phyloP scores from a whole-genome alignment of 2,113 vertebrate genomes.

The Aythya baeri region DNA sequence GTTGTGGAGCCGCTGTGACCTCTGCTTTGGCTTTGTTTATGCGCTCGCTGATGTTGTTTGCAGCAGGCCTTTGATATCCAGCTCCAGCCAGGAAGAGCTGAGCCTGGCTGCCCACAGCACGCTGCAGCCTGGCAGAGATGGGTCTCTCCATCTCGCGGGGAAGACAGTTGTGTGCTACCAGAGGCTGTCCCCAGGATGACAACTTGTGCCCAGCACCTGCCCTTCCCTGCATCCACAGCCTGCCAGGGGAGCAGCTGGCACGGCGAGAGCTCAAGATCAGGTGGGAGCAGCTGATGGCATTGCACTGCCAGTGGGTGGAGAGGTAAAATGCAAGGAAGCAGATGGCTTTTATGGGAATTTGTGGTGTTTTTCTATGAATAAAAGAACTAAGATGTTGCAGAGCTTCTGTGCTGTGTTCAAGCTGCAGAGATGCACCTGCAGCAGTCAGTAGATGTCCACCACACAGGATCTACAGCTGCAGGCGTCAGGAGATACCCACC shows the following conservation, averaged over 20 bases:
- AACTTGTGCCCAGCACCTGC: neutral
- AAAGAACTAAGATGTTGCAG: neutral
- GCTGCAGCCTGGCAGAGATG: fast-evolving
- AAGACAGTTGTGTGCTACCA: fast-evolving
- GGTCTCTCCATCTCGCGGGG: neutral
- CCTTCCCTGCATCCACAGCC: fast-evolving
- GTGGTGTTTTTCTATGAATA: fast-evolving
- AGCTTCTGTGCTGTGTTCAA: neutral
- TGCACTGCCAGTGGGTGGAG: fast-evolving
- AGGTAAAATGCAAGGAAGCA: neutral
- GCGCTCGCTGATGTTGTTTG: neutral
- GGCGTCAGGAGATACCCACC: no score
- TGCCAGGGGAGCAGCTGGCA: fast-evolving
- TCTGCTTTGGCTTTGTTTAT: constrained; percentile 35
- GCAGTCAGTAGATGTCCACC: neutral
- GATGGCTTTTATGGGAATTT: fast-evolving
- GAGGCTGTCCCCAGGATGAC: neutral
- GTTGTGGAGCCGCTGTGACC: neutral
- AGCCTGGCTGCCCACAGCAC: fast-evolving
- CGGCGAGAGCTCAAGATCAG: fast-evolving
- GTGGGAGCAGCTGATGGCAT: neutral
- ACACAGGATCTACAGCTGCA: fast-evolving
- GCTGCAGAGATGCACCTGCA: neutral
- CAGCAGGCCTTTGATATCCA: constrained; percentile 21
- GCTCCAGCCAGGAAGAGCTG: neutral